Percentiles rank a stretch among this genome's conserved stretches.
These are phyloP conservation scores for Stigmatopora argus DNA, from an alignment of 2,113 vertebrate genomes.

Conservation along the genomic window DNA sequence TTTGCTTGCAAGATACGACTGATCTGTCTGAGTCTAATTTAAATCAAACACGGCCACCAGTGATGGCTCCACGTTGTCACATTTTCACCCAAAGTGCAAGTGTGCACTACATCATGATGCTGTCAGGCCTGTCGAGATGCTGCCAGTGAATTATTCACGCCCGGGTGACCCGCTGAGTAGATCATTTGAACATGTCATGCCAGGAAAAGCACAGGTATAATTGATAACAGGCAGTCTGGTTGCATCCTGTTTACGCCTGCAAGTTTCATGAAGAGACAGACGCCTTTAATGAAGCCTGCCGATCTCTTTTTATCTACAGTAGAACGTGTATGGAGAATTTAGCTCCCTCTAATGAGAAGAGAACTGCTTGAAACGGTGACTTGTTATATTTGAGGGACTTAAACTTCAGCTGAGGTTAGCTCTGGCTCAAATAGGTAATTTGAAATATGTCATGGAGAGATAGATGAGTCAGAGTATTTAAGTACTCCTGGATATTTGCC, in stretches of 20 bases:
- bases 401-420: background rate
- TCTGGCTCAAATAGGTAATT: background rate
- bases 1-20: background rate
- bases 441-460: background rate
- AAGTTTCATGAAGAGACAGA: constrained; percentile 3
- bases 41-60: background rate
- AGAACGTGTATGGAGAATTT: background rate
- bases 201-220: constrained; percentile 12
- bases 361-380: background rate
- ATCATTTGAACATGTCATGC: constrained; percentile 6
- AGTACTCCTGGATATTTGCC: too few relatives aligned
- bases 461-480: too few relatives aligned
- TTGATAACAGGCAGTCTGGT: constrained; percentile 4
- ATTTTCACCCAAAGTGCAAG: constrained; percentile 2
- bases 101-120: background rate
- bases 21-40: constrained; percentile 9
- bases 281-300: background rate
- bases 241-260: background rate
- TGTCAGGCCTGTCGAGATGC: constrained; percentile 9
- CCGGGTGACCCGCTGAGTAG: constrained; percentile 2
- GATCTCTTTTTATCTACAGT: background rate
- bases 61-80: background rate
- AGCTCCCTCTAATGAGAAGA: background rate
- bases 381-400: background rate
- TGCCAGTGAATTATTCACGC: constrained; percentile 13